Evolutionary conservation across 2,113 vertebrate genomes (phyloP), one percentile per base, ranked within the genome.

Genomic region (Coregonus clupeaformis): DNA sequence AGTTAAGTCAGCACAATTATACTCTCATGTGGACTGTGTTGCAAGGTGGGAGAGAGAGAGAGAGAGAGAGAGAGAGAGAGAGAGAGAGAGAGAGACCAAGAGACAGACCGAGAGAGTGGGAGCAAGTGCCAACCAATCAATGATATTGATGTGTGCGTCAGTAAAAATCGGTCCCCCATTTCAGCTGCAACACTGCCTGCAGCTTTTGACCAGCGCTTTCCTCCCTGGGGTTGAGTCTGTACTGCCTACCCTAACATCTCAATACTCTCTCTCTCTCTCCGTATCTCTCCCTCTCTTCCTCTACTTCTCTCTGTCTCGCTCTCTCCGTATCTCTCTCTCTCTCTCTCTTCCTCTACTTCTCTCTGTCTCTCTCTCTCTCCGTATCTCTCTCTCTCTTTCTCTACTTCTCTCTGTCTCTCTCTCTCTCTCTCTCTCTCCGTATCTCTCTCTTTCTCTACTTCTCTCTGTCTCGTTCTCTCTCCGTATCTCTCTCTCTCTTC

Each of bases 91-190:
- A 0, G 32, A 1, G 32, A 7, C 4, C 4, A 5, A 32, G 6
- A 5, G 32, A 6, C 5, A 75, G 71, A 1, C 1, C 5, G 42
- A 45, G 13, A 85, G 77, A 29, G 63, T 67, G 32, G 62, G 29
- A 57, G 75, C 9, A 11, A 9, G 13, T 36, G 49, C 24, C 45
- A 72, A 69, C 72, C 62, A 42, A 64, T 65, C 71, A 84, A 22
- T 36, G 57, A 74, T 69, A 83, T 82, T 45, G 84, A 90, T 13
- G 69, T 36, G 63, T 64, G 78, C 49, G 7, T 76, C 71, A 72
- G 81, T 20, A 30, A 78, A 5, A 80, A 85, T 11, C 7, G 32
- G 66, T 68, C 68, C 78, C 65, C 4, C 1, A 25, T 72, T 73
- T 22, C 16, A 6, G 68, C 79, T 82, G 78, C 76, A 71, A 1